phyloP scores from a whole-genome alignment of 2,888 invertebrate species.

The Acanthosepion lycidas region DNA sequence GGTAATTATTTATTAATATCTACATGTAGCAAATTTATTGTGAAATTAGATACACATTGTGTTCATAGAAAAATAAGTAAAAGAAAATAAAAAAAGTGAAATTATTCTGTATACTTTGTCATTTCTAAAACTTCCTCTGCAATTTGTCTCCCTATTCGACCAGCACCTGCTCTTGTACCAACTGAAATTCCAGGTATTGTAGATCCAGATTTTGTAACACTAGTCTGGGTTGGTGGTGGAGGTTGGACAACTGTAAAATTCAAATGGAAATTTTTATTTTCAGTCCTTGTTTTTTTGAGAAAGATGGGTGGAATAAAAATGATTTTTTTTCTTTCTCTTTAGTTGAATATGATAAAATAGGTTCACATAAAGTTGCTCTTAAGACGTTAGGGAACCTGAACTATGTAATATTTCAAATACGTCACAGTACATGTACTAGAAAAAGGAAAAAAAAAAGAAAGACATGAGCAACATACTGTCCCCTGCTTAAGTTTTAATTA shows the following conservation, averaged over 20 bases:
- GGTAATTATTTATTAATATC: neutral
- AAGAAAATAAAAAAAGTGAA: neutral
- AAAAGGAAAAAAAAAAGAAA: no score
- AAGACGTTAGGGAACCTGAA: no score
- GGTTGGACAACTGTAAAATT: neutral
- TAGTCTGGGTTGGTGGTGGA: neutral
- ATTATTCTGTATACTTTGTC: conserved; percentile 71
- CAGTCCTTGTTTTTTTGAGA: neutral
- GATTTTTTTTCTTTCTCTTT: no score
- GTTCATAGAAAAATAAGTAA: neutral
- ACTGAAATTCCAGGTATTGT: conserved; percentile 56
- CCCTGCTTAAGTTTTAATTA: no score
- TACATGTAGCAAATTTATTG: neutral
- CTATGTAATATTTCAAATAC: no score
- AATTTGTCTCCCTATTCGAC: conserved; percentile 88
- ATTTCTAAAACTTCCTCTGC: conserved; percentile 84
- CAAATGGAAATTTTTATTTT: neutral
- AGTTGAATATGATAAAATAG: no score
- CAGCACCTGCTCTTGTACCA: conserved; percentile 85
- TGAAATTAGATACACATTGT: neutral
- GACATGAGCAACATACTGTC: no score
- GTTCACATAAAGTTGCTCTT: no score
- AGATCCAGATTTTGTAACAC: conserved; percentile 12
- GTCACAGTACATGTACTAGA: no score
- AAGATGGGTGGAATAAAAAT: no score